Evolutionary conservation across 2,888 invertebrate genomes (phyloP).

Genomic region (Hypena proboscidalis): DNA sequence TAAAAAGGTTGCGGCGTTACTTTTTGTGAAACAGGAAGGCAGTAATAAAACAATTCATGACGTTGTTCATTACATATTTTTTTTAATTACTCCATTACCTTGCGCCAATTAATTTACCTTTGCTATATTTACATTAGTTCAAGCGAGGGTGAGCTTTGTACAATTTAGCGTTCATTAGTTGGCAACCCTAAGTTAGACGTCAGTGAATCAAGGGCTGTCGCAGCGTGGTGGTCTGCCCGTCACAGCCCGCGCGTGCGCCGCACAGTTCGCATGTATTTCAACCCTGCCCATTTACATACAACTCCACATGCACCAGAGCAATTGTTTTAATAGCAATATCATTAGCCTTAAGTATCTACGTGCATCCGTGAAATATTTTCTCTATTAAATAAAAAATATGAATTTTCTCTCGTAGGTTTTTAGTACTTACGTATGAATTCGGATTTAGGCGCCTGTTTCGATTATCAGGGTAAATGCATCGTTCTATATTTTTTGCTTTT

Average conservation of each 20-base stretch:
- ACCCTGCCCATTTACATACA: constrained; percentile 76
- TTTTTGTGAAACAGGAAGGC: no score
- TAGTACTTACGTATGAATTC: not conserved
- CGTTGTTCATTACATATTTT: no score
- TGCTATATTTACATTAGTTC: no score
- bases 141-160: no score
- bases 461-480: no score
- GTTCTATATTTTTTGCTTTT: no score
- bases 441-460: no score
- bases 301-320: constrained; percentile 25
- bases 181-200: constrained; percentile 64
- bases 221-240: constrained; percentile 79
- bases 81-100: no score
- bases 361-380: not conserved
- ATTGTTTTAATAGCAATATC: constrained; percentile 33
- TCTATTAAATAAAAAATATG: not conserved
- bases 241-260: constrained; percentile 75
- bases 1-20: no score
- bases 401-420: not conserved
- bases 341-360: constrained; percentile 25
- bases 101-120: no score
- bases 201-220: constrained; percentile 81
- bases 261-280: constrained; percentile 70
- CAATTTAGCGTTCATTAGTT: not conserved
- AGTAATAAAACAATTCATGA: no score